These are phyloP conservation scores for Tragelaphus imberbis DNA, from an alignment of 2,113 vertebrate genomes.

Conservation along the genomic window DNA sequence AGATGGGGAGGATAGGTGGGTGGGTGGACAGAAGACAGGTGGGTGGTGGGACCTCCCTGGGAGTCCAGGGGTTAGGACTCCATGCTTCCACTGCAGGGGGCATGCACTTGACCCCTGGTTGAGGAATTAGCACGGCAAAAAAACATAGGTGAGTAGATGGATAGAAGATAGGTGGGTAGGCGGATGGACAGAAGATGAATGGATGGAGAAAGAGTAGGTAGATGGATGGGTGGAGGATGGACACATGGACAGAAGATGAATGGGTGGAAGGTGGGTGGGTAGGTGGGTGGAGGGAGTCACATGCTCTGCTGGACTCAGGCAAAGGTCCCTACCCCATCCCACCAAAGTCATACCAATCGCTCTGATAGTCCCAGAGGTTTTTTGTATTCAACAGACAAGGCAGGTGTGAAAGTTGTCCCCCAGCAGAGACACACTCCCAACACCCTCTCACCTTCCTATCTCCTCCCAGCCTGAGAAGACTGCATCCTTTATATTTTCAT, in stretches of 20 bases:
- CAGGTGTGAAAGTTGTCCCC: background rate
- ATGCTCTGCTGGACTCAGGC: background rate
- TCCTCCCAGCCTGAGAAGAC: background rate
- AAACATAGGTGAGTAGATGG: background rate
- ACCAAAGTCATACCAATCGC: background rate
- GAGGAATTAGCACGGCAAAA: background rate
- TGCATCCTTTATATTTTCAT: background rate
- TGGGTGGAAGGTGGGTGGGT: too few relatives aligned
- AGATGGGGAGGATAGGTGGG: too few relatives aligned
- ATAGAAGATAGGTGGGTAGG: rapidly evolving
- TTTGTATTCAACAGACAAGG: background rate
- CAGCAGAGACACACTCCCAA: background rate
- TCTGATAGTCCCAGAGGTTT: background rate
- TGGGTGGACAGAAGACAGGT: background rate
- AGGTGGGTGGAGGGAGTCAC: rapidly evolving
- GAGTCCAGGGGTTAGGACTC: background rate
- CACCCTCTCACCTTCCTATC: background rate
- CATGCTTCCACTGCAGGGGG: background rate
- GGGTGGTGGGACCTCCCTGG: background rate
- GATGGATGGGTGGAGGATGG: background rate
- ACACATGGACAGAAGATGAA: background rate
- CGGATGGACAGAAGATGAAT: too few relatives aligned
- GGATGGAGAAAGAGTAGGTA: too few relatives aligned
- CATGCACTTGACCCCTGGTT: background rate
- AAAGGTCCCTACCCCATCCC: too few relatives aligned